phyloP scores from a whole-genome alignment of 92 coral and sea anemone species.

The Bergia puertoricense region DNA sequence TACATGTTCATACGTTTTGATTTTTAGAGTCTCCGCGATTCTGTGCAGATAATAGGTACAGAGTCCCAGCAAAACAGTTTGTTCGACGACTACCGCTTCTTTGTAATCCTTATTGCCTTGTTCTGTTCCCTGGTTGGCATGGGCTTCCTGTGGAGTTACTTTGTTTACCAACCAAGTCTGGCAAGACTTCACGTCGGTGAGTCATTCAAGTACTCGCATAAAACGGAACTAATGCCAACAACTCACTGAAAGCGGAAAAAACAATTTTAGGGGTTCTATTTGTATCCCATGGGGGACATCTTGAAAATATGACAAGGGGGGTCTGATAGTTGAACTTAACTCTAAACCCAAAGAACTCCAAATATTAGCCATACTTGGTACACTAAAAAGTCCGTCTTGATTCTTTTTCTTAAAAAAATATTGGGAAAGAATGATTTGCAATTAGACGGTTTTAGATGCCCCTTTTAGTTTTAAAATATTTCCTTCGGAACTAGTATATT shows the following conservation, averaged over 20 bases:
- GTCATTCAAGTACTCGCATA: neutral
- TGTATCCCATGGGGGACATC: neutral
- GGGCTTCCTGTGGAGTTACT: slow-evolving; percentile 89
- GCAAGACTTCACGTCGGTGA: slow-evolving; percentile 51
- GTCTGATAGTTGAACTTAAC: no score
- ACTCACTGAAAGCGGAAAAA: neutral
- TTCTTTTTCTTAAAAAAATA: no score
- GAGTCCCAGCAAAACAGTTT: slow-evolving; percentile 52
- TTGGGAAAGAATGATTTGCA: no score
- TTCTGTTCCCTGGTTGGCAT: slow-evolving; percentile 74
- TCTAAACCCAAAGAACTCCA: no score
- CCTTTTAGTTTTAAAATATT: no score
- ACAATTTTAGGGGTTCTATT: no score
- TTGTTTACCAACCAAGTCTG: slow-evolving; percentile 71
- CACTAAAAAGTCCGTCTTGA: no score
- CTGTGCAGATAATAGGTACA: slow-evolving; percentile 37
- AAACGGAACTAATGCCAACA: neutral
- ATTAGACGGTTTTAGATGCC: no score
- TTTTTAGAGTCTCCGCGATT: slow-evolving; percentile 57
- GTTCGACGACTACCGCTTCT: slow-evolving; percentile 89
- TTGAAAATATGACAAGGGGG: no score
- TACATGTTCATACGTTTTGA: neutral
- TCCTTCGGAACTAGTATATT: no score
- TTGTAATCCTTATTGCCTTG: slow-evolving; percentile 84
- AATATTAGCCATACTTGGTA: no score